Conservation (phyloP, 2,113 vertebrate genomes). For the Nymphicus hollandicus region DNA sequence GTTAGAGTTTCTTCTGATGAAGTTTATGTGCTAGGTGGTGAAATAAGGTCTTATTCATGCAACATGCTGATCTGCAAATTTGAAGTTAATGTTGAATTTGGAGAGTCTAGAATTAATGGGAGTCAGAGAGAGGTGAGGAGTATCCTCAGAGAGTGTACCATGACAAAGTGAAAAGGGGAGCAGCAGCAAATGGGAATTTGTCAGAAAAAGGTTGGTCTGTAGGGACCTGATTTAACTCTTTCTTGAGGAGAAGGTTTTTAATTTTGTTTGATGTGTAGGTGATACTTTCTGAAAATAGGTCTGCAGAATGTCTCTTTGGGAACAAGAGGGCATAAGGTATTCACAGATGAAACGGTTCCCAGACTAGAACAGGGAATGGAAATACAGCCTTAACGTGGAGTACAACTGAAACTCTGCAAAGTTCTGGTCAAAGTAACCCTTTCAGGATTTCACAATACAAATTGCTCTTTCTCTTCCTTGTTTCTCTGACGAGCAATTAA, state of each 20-base stretch:
- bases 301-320: not conserved
- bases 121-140: not conserved
- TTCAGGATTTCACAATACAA: not conserved
- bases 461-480: not conserved
- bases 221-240: not conserved
- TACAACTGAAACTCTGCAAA: not conserved
- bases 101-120: not conserved
- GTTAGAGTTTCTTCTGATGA: constrained; percentile 30
- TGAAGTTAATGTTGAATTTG: not conserved
- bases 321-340: not conserved
- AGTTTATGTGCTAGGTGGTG: constrained; percentile 16
- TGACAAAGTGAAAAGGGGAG: not conserved
- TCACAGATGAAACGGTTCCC: not conserved
- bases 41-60: constrained; percentile 8
- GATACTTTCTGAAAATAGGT: not conserved
- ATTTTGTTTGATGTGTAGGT: not conserved
- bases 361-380: not conserved
- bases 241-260: not conserved
- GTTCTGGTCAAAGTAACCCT: not conserved
- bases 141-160: not conserved
- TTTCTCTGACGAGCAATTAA: not conserved
- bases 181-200: not conserved
- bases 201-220: not conserved
- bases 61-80: constrained; percentile 18
- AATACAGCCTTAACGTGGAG: not conserved